Evolutionary conservation across 92 coral and sea anemone species (phyloP), one percentile per base, ranked within the genome.

Genomic region (Zoanthus gigantus): DNA sequence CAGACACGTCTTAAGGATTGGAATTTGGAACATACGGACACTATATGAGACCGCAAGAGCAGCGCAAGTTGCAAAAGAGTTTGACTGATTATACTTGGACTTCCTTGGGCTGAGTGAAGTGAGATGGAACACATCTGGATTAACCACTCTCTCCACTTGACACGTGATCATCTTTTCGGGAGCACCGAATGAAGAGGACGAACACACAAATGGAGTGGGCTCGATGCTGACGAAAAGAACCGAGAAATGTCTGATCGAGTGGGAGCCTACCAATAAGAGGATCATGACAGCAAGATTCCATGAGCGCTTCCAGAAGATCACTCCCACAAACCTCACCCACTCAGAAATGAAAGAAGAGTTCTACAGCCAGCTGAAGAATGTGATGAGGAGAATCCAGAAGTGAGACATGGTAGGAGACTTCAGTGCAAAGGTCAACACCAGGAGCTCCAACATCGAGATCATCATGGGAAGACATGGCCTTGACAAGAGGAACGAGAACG

Each of bases 51-150:
- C 23, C 16, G 65, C 4, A 57, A 57, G 4, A 15, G 16, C 29
- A 61, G 68, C 8, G 32, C 68, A n/a, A 61, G 68, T 61, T 69
- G 74, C 44, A 69, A 69, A 15, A 69, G 74, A 69, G 74, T 31
- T 29, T 69, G 23, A 23, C 23, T 23, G 45, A 30, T 29, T 30
- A 46, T 45, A 69, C 74, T 45, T 30, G 74, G 16, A 69, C 74
- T 45, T 30, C 74, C 74, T 69, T 46, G 34, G 12, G 34, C 72
- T 66, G 5, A 66, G 34, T 6, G 15, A 69, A 9, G 42, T 37
- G 2, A 37, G 42, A 37, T 37, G 1, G 42, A 37, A 37, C 42
- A 37, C 42, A 37, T 37, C 42, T 37, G 2, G 42, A 34, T 1
- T 37, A 4, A 0, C 42, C 2, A 37, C 1, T 4, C 42, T 37